phyloP scores from a whole-genome alignment of 2,888 invertebrate species.

The Apotomis betuletana region DNA sequence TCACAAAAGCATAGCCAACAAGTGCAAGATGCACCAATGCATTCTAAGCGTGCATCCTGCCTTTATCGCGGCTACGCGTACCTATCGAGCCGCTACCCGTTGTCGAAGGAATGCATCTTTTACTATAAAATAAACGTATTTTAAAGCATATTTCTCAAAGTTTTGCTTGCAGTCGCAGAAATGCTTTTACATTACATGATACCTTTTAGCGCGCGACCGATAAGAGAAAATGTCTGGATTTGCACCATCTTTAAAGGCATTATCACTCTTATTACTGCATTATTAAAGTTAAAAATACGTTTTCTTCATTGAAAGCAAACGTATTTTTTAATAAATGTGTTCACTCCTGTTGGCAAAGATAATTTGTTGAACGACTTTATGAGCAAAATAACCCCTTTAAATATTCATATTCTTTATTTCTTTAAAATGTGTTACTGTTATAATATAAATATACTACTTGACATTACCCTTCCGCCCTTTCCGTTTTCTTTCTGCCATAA shows the following conservation, averaged over 20 bases:
- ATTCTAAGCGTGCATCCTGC: conserved; percentile 11
- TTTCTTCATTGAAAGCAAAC: too few relatives aligned
- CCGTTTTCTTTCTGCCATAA: too few relatives aligned
- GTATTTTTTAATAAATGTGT: too few relatives aligned
- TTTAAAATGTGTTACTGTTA: too few relatives aligned
- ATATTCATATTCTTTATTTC: too few relatives aligned
- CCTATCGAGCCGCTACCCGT: conserved; percentile 25
- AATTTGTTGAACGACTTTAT: too few relatives aligned
- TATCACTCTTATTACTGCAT: background rate
- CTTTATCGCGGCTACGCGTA: conserved; percentile 26
- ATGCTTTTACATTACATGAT: conserved; percentile 21
- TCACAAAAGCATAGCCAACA: conserved; percentile 2
- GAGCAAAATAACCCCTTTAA: too few relatives aligned
- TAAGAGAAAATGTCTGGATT: conserved; percentile 12
- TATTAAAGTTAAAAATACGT: background rate
- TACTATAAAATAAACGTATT: conserved; percentile 32
- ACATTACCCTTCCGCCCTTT: too few relatives aligned
- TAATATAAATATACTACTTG: too few relatives aligned
- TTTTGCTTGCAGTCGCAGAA: conserved; percentile 12
- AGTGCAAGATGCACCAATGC: conserved; percentile 15
- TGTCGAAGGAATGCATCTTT: conserved; percentile 34
- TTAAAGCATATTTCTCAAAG: conserved; percentile 22
- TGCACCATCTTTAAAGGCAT: background rate
- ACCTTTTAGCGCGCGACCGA: conserved; percentile 17
- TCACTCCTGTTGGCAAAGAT: too few relatives aligned